A percentile compares a stretch with the other conserved stretches of the same genome.
These are phyloP conservation scores for Deilephila elpenor DNA, from an alignment of 2,888 invertebrate genomes.

Conservation along the genomic window DNA sequence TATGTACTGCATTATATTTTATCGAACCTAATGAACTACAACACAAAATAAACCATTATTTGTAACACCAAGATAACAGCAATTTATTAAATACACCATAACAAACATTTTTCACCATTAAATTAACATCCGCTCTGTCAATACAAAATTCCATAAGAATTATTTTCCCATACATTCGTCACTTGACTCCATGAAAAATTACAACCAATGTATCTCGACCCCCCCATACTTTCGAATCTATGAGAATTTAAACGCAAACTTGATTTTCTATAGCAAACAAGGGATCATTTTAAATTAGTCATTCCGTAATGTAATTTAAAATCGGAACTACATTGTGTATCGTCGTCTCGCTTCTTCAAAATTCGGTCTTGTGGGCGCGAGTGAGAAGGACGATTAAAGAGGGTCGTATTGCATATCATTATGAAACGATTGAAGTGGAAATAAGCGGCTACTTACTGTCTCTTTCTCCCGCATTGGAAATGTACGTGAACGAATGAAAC, in stretches of 20 bases:
- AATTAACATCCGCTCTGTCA: slow-evolving; percentile 45
- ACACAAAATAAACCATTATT: background rate
- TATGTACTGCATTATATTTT: background rate
- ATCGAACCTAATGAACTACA: too few relatives aligned
- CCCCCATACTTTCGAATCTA: slow-evolving; percentile 41
- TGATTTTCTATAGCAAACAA: slow-evolving; percentile 38
- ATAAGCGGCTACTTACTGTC: slow-evolving; percentile 44
- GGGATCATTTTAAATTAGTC: slow-evolving; percentile 44
- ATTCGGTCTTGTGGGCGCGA: slow-evolving; percentile 26
- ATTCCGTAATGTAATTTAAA: slow-evolving; percentile 42
- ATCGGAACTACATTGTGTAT: slow-evolving; percentile 39
- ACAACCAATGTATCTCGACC: slow-evolving; percentile 49
- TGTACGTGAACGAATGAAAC: slow-evolving; percentile 44
- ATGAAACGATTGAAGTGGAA: slow-evolving; percentile 40
- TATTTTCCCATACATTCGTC: slow-evolving; percentile 48
- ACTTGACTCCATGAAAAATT: slow-evolving; percentile 49
- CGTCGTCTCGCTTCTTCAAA: slow-evolving; percentile 37
- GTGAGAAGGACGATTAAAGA: slow-evolving; percentile 40
- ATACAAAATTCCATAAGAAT: slow-evolving; percentile 44
- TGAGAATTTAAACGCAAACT: slow-evolving; percentile 38
- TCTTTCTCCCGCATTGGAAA: slow-evolving; percentile 46
- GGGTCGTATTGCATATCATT: slow-evolving; percentile 58
- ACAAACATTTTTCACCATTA: slow-evolving; percentile 57
- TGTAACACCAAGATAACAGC: background rate
- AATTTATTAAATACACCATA: slow-evolving; percentile 32